Conservation (phyloP, 2,888 invertebrate genomes). For the Drosophila acutilabella region DNA sequence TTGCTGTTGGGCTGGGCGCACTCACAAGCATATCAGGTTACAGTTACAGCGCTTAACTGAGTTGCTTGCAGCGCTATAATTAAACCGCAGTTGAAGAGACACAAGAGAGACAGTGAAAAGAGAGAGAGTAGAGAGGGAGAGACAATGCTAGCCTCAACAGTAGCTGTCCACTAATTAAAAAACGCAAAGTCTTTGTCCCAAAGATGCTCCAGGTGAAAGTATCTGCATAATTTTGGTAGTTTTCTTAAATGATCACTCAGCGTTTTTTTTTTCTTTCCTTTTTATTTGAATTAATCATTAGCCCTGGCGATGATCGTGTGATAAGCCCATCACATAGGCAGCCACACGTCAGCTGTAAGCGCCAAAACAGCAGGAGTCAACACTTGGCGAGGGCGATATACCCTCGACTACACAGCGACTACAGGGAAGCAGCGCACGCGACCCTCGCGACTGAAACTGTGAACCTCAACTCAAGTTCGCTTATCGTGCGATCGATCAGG, state of each 20-base stretch:
- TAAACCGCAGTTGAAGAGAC: slow-evolving; percentile 65
- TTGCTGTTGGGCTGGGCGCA: slow-evolving; percentile 57
- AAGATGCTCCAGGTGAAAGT: slow-evolving; percentile 47
- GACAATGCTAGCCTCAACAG: slow-evolving; percentile 26
- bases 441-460: slow-evolving; percentile 47
- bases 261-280: slow-evolving; percentile 66
- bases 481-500: slow-evolving; percentile 63
- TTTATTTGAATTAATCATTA: slow-evolving; percentile 76
- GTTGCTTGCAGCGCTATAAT: slow-evolving; percentile 62
- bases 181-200: slow-evolving; percentile 55
- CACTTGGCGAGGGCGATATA: slow-evolving; percentile 60
- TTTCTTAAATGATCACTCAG: slow-evolving; percentile 83
- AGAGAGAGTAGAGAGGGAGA: slow-evolving; percentile 3
- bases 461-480: slow-evolving; percentile 18
- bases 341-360: slow-evolving; percentile 84
- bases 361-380: slow-evolving; percentile 82
- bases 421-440: slow-evolving; percentile 54
- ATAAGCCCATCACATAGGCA: slow-evolving; percentile 81
- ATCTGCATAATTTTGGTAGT: slow-evolving; percentile 1
- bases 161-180: slow-evolving; percentile 72
- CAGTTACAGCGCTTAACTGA: slow-evolving; percentile 66
- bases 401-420: no score
- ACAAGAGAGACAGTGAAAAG: slow-evolving; percentile 3
- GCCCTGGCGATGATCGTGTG: slow-evolving; percentile 71
- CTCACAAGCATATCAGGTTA: slow-evolving; percentile 78